Conservation (phyloP, 53 echinoderm and acorn worm species). For the Arbacia lixula region DNA sequence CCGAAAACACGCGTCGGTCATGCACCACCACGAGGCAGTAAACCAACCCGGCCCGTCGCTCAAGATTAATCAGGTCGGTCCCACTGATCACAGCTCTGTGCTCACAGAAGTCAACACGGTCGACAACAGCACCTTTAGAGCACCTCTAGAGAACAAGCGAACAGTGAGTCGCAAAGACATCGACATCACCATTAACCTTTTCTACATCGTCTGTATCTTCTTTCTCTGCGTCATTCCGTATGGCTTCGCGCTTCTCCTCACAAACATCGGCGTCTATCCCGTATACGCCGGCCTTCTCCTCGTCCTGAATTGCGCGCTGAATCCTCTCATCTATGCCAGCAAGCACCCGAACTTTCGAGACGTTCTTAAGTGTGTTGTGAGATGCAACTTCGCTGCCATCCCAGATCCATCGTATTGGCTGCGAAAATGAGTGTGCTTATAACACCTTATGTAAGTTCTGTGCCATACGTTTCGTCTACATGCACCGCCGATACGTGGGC, state of each 20-base stretch:
- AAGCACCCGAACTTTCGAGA: constrained; percentile 33
- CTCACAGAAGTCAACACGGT: neutral
- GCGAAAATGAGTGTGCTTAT: neutral
- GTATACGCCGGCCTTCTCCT: constrained; percentile 28
- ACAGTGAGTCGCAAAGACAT: constrained; percentile 14
- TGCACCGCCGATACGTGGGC: no score
- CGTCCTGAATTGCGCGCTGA: constrained; percentile 26
- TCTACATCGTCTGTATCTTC: constrained; percentile 33
- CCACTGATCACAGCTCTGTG: neutral
- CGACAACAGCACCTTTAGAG: no score
- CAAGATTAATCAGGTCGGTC: constrained; percentile 6
- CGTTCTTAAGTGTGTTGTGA: constrained; percentile 16
- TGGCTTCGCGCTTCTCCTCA: constrained; percentile 18
- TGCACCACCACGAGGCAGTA: neutral
- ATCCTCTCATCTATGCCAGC: constrained; percentile 45
- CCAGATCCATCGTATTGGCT: constrained; percentile 35
- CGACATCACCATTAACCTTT: constrained; percentile 37
- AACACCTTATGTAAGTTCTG: no score
- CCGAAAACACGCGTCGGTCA: constrained; percentile 4
- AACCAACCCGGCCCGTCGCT: neutral
- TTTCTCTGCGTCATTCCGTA: constrained; percentile 40
- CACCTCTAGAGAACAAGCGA: neutral
- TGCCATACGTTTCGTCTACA: no score
- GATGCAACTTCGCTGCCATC: neutral
- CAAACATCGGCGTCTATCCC: neutral